Base-by-base conservation (phyloP, 2,888 invertebrate species). In the Electrophaes corylata region DNA sequence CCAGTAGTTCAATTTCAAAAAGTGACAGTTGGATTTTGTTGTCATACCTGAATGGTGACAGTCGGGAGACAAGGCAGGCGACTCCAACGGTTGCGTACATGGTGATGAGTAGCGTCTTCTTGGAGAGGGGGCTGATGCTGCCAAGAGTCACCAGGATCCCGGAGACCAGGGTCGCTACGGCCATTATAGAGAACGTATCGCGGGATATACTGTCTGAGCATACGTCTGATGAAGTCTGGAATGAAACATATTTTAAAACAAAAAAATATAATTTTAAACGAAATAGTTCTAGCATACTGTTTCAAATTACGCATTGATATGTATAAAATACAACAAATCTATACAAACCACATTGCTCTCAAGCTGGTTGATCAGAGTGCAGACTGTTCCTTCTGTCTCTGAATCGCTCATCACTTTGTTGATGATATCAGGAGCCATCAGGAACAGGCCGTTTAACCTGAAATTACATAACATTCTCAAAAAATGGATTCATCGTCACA, bases 371-470 rank as follows among this genome's bases (percentile, higher is more conserved):
- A 89, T 79, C 3, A 87, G 65, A 0, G 75, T 68, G 41, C 90
- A 91, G 14, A 89, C 76, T 0, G 84, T 86, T 0, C 80, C 81
- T 0, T 67, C 64, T 8, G 73, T 67, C 1, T 64, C 59, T 0
- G 71, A 46, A 29, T 66, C 77, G 5, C 57, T 76, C 79, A 88
- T 77, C 35, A 84, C 78, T 53, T 82, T 85, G 69, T 90, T 89
- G 43, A 90, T 84, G 0, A 86, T 86, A 62, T 87, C 86, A 0
- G 90, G 84, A 0, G 86, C 83, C 50, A 90, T 83, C 3, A 90
- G 66, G 62, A 85, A 90, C 1, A 90, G 62, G 0, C 90, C 90
- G 41, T 89, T 89, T 18, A 90, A 75, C 44, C 90, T 90, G 70
- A 4, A 31, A 44, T 23, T 3, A 23, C n/a, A 23, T 23, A 4